phyloP scores from a whole-genome alignment of 2,797 vertebrate species.

The Pelobates cultripes region DNA sequence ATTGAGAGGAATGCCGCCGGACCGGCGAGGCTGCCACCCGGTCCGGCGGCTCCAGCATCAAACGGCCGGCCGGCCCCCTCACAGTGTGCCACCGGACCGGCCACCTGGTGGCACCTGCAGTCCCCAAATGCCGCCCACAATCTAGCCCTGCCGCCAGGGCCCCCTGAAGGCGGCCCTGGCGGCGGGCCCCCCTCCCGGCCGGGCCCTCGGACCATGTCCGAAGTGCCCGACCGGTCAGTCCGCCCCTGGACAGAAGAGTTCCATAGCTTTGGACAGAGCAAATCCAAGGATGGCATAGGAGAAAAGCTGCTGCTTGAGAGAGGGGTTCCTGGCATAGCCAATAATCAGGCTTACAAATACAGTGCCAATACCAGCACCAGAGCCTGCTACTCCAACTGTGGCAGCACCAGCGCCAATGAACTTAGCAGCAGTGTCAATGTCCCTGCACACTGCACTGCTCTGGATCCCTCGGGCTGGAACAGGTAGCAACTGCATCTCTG shows the following conservation, averaged over 20 bases:
- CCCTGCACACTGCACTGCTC: constrained; percentile 79
- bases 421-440: constrained; percentile 94
- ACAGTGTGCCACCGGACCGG: no score
- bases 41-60: no score
- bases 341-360: constrained; percentile 97
- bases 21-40: no score
- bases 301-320: constrained; percentile 92
- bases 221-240: no score
- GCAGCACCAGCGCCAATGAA: constrained; percentile 95
- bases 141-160: no score
- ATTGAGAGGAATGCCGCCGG: no score
- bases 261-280: constrained; percentile 92
- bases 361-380: constrained; percentile 91
- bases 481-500: constrained; percentile 73
- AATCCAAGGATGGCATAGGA: constrained; percentile 93
- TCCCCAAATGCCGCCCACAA: no score
- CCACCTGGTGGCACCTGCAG: no score
- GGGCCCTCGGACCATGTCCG: no score
- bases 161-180: no score
- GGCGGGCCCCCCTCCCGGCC: no score
- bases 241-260: constrained; percentile 92
- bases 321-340: constrained; percentile 94
- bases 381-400: constrained; percentile 94
- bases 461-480: constrained; percentile 75
- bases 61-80: no score